phyloP scores from a whole-genome alignment of 2,113 vertebrate species.

The Todiramphus saurophagus region DNA sequence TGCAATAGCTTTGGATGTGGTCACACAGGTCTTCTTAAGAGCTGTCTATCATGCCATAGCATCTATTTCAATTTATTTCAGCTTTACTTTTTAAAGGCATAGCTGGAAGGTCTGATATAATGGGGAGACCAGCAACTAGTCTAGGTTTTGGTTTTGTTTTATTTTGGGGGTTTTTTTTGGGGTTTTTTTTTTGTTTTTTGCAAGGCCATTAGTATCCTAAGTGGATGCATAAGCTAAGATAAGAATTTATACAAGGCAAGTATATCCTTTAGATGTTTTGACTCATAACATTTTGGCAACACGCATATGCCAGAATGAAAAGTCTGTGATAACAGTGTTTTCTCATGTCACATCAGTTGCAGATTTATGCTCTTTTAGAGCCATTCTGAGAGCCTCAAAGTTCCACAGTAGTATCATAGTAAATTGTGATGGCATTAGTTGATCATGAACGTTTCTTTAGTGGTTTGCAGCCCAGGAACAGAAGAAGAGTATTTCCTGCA shows the following conservation, averaged over 20 bases:
- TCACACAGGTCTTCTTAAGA: not conserved
- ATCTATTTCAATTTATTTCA: constrained; percentile 2
- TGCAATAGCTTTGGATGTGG: not conserved
- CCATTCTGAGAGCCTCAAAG: not conserved
- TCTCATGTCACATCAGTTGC: not conserved
- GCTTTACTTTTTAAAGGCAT: not conserved
- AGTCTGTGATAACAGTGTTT: not conserved
- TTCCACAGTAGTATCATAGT: not conserved
- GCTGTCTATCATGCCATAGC: not conserved
- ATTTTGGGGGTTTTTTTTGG: too few relatives aligned
- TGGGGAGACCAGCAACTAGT: not conserved
- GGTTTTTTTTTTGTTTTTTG: not conserved
- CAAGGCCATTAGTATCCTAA: not conserved
- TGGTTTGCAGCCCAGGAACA: not conserved
- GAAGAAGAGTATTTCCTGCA: not conserved
- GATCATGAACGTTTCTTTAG: not conserved
- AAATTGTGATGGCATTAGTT: not conserved
- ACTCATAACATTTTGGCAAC: not conserved
- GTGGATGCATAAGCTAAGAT: not conserved
- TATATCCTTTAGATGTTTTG: not conserved
- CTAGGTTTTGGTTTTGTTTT: not conserved
- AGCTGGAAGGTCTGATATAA: not conserved
- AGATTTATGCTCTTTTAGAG: not conserved
- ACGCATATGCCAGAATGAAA: too few relatives aligned
- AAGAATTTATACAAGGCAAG: not conserved